Base-by-base conservation (phyloP, 1,140 invertebrate genomes). In the Papilio glaucus region DNA sequence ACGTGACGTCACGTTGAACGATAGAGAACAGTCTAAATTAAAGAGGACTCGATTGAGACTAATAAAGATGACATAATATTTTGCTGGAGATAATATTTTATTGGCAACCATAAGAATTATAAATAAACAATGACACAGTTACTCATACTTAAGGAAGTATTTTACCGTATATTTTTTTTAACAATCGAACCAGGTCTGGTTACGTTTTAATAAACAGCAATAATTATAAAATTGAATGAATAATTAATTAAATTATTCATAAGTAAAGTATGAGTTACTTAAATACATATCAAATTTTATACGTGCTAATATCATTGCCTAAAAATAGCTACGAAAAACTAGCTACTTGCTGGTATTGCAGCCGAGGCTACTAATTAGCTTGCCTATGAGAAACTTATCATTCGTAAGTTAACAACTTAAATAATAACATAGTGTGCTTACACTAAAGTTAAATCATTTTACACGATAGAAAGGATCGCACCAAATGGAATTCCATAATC, bases 321-420 rank as follows among this genome's bases (percentile, higher is more conserved):
- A 26, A 57, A 53, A 18, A 57, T 12, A 10, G 24, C 21, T 26
- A 57, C 0, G 1, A 57, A 57, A 57, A 24, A 87, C 78, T 80
- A 83, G 82, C 75, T 73, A 33, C 29, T 2, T 9, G 24, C 7
- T 57, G 21, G 21, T 57, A 21, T 57, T 57, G 21, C 49, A 57
- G 10, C 24, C 49, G 24, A 57, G 49, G 49, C 21, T 57, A 57
- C 24, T 57, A 24, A 24, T 57, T 57, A 24, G 12, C 9, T 9
- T 12, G 21, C 5, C 21, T 57, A 24, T 26, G 21, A 24, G 13
- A 57, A 18, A 24, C 49, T 24, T 57, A 57, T 57, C 18, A 57
- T 24, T 57, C 18, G 21, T n/a, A n/a, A n/a, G n/a, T n/a, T n/a
- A 6, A 45, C 42, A 57, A 33, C 6, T 57, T 12, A n/a, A n/a